Base-by-base conservation (phyloP, 2,113 vertebrate species). In the Oriolus oriolus region DNA sequence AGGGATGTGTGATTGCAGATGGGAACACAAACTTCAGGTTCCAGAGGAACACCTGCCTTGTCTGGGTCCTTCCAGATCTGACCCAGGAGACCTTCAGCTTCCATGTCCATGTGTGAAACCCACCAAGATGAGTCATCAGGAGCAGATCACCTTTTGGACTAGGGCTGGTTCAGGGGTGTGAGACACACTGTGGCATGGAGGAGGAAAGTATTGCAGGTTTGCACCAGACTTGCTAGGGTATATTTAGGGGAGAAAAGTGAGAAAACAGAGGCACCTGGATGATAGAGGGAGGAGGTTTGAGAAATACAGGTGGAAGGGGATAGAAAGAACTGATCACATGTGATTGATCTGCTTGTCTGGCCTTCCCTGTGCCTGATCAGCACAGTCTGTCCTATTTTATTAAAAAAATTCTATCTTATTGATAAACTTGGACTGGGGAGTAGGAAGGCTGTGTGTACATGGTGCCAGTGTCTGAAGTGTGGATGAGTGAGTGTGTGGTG, bases 1-100 rank as follows among this genome's bases (percentile, higher is more conserved):
- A 45, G 37, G 7, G 6, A 6, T 4, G 12, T 0, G 0, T 5
- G 41, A 41, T 11, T 83, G 44, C 45, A 60, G 31, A 33, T 30
- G 28, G 24, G 11, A 39, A 60, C 35, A 31, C 24, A 35, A 60
- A 45, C 11, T 49, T 16, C 45, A 28, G 12, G 13, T 54, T 87
- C 9, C 50, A 35, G 39, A 56, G 8, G 1, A 52, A 35, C 3
- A 17, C 4, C 10, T 49, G 10, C 5, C 9, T 39, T 69, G 11
- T 53, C 16, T 2, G 3, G 13, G 7, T 73, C 23, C 27, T 68
- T 64, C 44, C n/a, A 31, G 11, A 56, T 19, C 16, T 42, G 53
- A 35, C 3, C 5, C 20, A 31, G 26, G 44, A 47, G 15, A 69
- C 7, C 7, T 69, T 59, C 19, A 50, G 4, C 31, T 24, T 18